phyloP scores from a whole-genome alignment of 2,888 invertebrate genomes.

The Ectropis crepuscularia region DNA sequence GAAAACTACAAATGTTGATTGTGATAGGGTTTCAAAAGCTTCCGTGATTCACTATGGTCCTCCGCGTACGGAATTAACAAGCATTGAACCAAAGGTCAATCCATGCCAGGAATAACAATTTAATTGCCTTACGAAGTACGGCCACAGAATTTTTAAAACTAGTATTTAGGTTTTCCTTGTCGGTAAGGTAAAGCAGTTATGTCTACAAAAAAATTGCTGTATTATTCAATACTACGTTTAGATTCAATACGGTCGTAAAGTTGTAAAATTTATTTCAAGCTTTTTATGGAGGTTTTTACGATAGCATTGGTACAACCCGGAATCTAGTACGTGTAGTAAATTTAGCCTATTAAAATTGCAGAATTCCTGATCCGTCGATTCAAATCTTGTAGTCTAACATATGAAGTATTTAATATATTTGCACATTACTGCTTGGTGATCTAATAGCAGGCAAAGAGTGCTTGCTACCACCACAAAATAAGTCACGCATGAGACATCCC shows the following conservation, averaged over 20 bases:
- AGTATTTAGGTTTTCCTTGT: constrained; percentile 20
- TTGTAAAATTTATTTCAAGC: constrained; percentile 6
- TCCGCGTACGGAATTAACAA: constrained; percentile 24
- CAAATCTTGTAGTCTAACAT: not conserved
- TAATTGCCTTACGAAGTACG: constrained; percentile 25
- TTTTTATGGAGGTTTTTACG: constrained; percentile 4
- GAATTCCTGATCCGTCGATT: no score
- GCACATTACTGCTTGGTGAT: no score
- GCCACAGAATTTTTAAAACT: constrained; percentile 22
- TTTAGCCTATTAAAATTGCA: no score
- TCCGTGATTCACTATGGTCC: not conserved
- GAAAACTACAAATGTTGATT: not conserved
- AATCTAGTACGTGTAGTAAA: not conserved
- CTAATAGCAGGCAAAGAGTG: no score
- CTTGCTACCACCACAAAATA: no score
- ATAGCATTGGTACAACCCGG: constrained; percentile 9
- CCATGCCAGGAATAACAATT: constrained; percentile 23
- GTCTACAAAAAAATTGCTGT: constrained; percentile 20
- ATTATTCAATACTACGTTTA: constrained; percentile 23
- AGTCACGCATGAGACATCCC: no score
- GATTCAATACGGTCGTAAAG: constrained; percentile 24
- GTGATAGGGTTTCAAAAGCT: constrained; percentile 4
- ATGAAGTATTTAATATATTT: no score
- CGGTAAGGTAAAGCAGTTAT: constrained; percentile 5
- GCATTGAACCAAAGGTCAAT: constrained; percentile 27